Evolutionary conservation across 1,140 invertebrate genomes (phyloP).

Genomic region (Sinonovacula constricta): DNA sequence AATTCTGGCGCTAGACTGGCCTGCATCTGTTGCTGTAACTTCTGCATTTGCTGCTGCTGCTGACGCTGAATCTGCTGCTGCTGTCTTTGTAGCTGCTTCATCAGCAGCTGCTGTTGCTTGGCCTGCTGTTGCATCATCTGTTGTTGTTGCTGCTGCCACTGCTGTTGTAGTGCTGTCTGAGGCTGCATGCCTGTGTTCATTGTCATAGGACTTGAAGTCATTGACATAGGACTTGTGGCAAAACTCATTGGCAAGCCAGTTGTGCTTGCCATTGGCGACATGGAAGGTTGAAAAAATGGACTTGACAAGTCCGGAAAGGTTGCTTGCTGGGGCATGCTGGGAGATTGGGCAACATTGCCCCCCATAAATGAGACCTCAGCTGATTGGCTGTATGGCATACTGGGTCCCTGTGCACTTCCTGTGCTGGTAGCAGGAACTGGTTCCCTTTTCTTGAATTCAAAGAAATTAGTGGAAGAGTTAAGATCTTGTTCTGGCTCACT

Average conservation of each 20-base stretch:
- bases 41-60: conserved; percentile 43
- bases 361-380: no score
- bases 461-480: conserved; percentile 44
- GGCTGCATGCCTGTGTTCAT: background rate
- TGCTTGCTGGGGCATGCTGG: no score
- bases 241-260: no score
- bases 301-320: no score
- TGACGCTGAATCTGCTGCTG: conserved; percentile 40
- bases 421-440: no score
- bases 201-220: no score
- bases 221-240: no score
- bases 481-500: conserved; percentile 16
- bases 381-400: no score
- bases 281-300: no score
- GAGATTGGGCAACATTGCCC: no score
- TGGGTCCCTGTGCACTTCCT: no score
- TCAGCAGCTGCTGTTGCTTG: conserved; percentile 33
- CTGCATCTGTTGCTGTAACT: conserved; percentile 39
- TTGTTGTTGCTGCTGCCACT: conserved; percentile 40
- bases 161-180: background rate
- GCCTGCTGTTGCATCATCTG: conserved; percentile 26
- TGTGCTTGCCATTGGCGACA: no score
- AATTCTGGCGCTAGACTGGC: conserved; percentile 16
- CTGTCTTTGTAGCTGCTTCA: conserved; percentile 45
- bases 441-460: conserved; percentile 47